Base-by-base conservation (phyloP, 2,113 vertebrate species). In the Saccopteryx bilineata region DNA sequence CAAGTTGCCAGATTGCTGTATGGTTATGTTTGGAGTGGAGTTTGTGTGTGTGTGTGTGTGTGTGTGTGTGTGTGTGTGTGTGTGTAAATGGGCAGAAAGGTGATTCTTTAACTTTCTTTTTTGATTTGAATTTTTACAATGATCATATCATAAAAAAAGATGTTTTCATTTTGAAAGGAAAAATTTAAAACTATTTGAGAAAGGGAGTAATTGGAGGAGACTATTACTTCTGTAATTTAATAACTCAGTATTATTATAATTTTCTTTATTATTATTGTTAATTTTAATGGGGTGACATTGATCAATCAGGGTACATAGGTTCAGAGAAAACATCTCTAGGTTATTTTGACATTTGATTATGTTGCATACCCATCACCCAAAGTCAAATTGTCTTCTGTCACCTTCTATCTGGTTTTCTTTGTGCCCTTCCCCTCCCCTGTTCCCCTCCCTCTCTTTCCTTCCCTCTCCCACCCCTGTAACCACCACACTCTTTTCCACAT, bases 81-180 rank as follows among this genome's bases (percentile, higher is more conserved):
- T 87, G 12, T 13, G 7, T 66, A 54, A 19, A 24, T 28, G 92
- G 39, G 7, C 39, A 82, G 39, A 68, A 17, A 90, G 17, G 31
- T 24, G 12, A 66, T 66, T 66, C 19, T 92, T 81, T 76, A 76
- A 26, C 17, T 76, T 90, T 83, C 39, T 68, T 92, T 52, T 74
- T 50, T 74, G 6, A 61, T 74, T 90, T 90, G n/a, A 78, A 71
- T 76, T 83, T 94, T 91, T 80, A 28, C 17, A 91, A 23, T 78
- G 19, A 90, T 86, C 23, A 87, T 68, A 10, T 65, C n/a, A 74
- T 60, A 87, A 66, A 88, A 83, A 68, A 65, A 68, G 1, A 63
- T 83, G 46, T 71, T 95, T 91, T 52, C 7, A 63, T 69, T 84
- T 96, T 90, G 33, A 85, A 93, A 89, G 78, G 21, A 56, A 46